A percentile compares a stretch with the other conserved stretches of the same genome.
These are phyloP conservation scores for Callithrix jacchus DNA, from an alignment of 2,113 vertebrate species.

Conservation along the genomic window DNA sequence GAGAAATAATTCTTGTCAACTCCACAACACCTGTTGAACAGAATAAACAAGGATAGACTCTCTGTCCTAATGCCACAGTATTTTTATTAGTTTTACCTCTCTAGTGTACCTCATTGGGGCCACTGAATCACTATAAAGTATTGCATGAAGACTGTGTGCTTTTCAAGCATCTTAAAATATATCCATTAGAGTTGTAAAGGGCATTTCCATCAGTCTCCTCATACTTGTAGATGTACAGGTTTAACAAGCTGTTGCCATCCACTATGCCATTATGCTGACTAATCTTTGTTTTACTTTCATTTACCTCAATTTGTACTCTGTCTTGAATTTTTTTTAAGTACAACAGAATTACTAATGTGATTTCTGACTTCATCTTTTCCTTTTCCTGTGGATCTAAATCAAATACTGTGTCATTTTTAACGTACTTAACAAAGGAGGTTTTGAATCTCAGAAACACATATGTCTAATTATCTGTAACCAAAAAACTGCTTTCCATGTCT, in stretches of 20 bases:
- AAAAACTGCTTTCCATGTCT: not conserved
- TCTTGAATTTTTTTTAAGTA: constrained; percentile 3
- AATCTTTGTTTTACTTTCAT: not conserved
- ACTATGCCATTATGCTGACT: not conserved
- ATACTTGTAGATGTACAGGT: not conserved
- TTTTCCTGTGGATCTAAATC: constrained; percentile 47
- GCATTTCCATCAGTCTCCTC: not conserved
- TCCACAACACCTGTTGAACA: not conserved
- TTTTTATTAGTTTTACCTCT: not conserved
- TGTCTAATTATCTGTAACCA: constrained; percentile 36
- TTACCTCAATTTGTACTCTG: not conserved
- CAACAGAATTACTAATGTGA: not conserved
- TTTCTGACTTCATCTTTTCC: constrained; percentile 38
- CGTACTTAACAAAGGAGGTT: not conserved
- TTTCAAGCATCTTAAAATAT: constrained; percentile 46
- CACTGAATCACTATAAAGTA: not conserved
- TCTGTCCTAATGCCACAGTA: not conserved
- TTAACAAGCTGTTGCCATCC: not conserved
- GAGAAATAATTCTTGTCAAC: not conserved
- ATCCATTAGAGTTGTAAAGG: not conserved
- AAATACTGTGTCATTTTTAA: constrained; percentile 2
- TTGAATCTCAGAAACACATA: not conserved
- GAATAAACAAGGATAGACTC: not conserved
- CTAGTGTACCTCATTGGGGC: not conserved
- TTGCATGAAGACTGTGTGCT: constrained; percentile 14